Percentiles rank a stretch among this genome's conserved stretches.
phyloP scores from a whole-genome alignment of 2,113 vertebrate genomes.

The Athene cunicularia region DNA sequence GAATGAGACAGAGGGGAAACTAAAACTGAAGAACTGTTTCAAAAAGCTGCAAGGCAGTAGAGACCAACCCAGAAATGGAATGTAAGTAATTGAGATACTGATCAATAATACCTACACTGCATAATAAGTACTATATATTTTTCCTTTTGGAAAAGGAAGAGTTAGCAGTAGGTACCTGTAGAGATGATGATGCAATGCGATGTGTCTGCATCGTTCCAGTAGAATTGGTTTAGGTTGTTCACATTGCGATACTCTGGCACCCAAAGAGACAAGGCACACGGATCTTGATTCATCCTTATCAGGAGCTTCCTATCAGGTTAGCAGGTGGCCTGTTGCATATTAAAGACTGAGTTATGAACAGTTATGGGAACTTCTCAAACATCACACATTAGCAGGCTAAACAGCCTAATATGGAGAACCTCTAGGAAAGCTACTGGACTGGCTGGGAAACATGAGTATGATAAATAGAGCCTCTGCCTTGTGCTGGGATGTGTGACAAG shows the following conservation, averaged over 20 bases:
- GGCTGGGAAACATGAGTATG: neutral
- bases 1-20: neutral
- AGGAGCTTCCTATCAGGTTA: neutral
- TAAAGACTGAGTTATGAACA: neutral
- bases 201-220: accelerated
- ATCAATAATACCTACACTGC: neutral
- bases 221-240: neutral
- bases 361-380: neutral
- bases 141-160: neutral
- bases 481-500: accelerated
- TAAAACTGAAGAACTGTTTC: neutral
- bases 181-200: neutral
- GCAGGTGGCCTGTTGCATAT: neutral
- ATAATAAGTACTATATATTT: neutral
- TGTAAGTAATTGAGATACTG: neutral
- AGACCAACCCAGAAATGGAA: neutral
- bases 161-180: neutral
- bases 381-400: neutral
- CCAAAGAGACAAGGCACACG: neutral
- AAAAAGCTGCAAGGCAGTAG: neutral
- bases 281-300: neutral
- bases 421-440: neutral
- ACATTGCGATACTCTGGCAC: neutral
- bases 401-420: neutral
- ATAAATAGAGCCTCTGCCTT: neutral